Evolutionary conservation across 1,140 invertebrate species (phyloP).

Genomic region (Melitaea cinxia): DNA sequence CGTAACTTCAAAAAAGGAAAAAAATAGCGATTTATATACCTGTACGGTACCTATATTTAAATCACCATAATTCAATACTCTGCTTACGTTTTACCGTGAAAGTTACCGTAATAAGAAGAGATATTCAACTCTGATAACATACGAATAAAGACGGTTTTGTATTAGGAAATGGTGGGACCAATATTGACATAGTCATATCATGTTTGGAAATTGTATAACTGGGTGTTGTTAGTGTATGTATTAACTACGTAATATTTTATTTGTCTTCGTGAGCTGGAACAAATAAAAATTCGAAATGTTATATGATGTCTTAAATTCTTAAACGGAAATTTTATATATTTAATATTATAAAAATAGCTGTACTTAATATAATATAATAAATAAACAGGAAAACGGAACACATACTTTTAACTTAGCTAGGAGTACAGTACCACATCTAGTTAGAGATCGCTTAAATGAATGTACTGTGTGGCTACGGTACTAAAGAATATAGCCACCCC

Average conservation of each 20-base stretch:
- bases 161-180: background rate
- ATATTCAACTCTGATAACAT: background rate
- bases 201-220: conserved; percentile 9
- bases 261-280: background rate
- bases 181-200: conserved; percentile 19
- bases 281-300: background rate
- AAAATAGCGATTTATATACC: background rate
- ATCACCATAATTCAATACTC: background rate
- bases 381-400: too few species aligned
- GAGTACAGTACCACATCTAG: too few species aligned
- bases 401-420: too few species aligned
- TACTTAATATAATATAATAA: too few species aligned
- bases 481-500: too few species aligned
- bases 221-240: conserved; percentile 11
- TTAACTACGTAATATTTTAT: background rate
- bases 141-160: background rate
- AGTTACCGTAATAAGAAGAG: background rate
- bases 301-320: background rate
- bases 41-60: background rate
- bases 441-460: too few species aligned
- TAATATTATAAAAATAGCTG: background rate
- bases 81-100: background rate
- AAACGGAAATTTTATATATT: background rate
- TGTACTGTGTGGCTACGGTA: too few species aligned
- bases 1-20: too few species aligned